These are phyloP conservation scores for Steromphala cineraria DNA, from an alignment of 2,888 invertebrate genomes.

Conservation along the genomic window DNA sequence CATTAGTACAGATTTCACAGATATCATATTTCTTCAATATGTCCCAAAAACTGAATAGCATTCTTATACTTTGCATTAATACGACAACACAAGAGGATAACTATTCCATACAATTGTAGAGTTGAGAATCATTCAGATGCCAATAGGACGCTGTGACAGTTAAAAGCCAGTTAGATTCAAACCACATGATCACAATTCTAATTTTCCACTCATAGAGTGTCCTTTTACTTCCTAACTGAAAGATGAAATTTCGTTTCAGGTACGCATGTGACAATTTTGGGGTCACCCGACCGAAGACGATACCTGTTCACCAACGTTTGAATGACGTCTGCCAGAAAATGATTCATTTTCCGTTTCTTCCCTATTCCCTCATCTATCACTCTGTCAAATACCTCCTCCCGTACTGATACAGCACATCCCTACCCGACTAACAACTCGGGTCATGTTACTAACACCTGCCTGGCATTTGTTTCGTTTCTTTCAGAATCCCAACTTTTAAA, in stretches of 20 bases:
- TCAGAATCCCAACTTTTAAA: neutral
- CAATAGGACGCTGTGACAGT: too few species aligned
- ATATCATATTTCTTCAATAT: too few species aligned
- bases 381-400: neutral
- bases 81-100: too few species aligned
- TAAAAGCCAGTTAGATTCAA: too few species aligned
- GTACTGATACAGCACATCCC: neutral
- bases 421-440: neutral
- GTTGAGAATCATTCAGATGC: too few species aligned
- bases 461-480: neutral
- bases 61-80: too few species aligned
- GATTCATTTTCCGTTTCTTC: constrained; percentile 15
- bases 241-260: constrained; percentile 20
- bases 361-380: constrained; percentile 7
- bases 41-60: too few species aligned
- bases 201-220: neutral
- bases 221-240: neutral
- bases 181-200: too few species aligned
- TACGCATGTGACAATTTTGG: neutral
- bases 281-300: constrained; percentile 17
- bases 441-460: neutral
- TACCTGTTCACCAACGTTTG: neutral
- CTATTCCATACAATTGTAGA: too few species aligned
- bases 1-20: too few species aligned
- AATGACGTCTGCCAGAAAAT: constrained; percentile 18